These are phyloP conservation scores for Leguminivora glycinivorella DNA, from an alignment of 1,140 invertebrate genomes.

Conservation along the genomic window DNA sequence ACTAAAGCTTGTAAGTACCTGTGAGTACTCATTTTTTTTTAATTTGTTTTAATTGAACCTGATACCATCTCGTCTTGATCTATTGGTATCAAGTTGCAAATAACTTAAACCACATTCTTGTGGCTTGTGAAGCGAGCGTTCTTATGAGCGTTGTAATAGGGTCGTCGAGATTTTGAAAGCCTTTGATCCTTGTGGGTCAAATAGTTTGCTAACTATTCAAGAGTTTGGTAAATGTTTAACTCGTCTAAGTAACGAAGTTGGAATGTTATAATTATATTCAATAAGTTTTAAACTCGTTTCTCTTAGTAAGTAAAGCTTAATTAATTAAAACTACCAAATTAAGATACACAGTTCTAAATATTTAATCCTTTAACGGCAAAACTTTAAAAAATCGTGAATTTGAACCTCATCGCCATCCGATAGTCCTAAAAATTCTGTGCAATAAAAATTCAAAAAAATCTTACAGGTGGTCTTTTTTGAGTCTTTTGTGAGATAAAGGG, in stretches of 20 bases:
- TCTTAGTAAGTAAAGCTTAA: too few species aligned
- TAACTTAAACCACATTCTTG: slow-evolving; percentile 20
- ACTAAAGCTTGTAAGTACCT: too few species aligned
- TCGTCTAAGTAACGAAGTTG: background rate
- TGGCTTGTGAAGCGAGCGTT: background rate
- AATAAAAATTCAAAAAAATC: too few species aligned
- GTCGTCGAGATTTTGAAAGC: background rate
- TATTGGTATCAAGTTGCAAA: background rate
- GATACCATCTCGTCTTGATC: background rate
- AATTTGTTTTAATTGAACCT: background rate
- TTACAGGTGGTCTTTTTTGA: too few species aligned
- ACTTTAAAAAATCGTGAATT: too few species aligned
- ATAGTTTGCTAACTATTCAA: background rate
- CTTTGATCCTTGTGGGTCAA: background rate
- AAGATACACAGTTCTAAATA: too few species aligned
- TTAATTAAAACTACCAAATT: too few species aligned
- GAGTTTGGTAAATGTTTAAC: background rate
- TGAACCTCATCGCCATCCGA: too few species aligned
- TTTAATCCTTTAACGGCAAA: too few species aligned
- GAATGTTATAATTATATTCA: background rate
- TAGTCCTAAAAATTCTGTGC: too few species aligned
- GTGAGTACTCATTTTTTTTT: background rate
- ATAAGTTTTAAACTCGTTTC: too few species aligned
- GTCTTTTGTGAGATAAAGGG: too few species aligned
- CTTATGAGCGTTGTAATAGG: background rate